Evolutionary conservation across 2,113 vertebrate genomes (phyloP).

Genomic region (Paramisgurnus dabryanus): DNA sequence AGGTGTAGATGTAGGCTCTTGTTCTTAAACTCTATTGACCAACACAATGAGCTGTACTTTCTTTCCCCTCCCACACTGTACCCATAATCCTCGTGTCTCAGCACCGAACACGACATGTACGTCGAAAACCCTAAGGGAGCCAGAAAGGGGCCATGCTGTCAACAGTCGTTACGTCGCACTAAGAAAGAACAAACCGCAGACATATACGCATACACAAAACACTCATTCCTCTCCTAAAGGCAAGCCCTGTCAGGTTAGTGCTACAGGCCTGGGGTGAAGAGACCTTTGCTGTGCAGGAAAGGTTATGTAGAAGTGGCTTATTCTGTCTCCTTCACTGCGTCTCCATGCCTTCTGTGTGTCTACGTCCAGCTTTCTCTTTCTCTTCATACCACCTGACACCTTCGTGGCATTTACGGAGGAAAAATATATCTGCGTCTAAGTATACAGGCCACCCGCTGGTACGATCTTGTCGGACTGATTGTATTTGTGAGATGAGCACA

Average conservation of each 20-base stretch:
- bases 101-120: slow-evolving; percentile 66
- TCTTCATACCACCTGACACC: slow-evolving; percentile 64
- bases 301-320: slow-evolving; percentile 64
- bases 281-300: slow-evolving; percentile 67
- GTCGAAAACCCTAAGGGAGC: slow-evolving; percentile 62
- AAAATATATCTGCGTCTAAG: slow-evolving; percentile 48
- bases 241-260: slow-evolving; percentile 49
- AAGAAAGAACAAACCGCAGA: slow-evolving; percentile 47
- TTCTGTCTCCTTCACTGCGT: slow-evolving; percentile 16
- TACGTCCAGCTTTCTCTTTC: slow-evolving; percentile 49
- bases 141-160: slow-evolving; percentile 60
- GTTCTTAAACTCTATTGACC: slow-evolving; percentile 72
- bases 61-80: slow-evolving; percentile 62
- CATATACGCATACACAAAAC: slow-evolving; percentile 34
- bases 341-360: slow-evolving; percentile 14
- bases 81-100: slow-evolving; percentile 69
- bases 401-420: slow-evolving; percentile 69
- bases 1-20: slow-evolving; percentile 43
- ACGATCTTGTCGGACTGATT: background rate
- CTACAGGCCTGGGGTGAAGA: slow-evolving; percentile 53
- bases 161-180: slow-evolving; percentile 67
- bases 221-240: slow-evolving; percentile 42
- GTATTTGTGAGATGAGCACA: background rate
- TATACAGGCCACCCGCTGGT: slow-evolving; percentile 16
- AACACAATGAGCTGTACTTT: slow-evolving; percentile 69